Conservation (phyloP, 2,797 vertebrate species). For the Knipowitschia caucasica region DNA sequence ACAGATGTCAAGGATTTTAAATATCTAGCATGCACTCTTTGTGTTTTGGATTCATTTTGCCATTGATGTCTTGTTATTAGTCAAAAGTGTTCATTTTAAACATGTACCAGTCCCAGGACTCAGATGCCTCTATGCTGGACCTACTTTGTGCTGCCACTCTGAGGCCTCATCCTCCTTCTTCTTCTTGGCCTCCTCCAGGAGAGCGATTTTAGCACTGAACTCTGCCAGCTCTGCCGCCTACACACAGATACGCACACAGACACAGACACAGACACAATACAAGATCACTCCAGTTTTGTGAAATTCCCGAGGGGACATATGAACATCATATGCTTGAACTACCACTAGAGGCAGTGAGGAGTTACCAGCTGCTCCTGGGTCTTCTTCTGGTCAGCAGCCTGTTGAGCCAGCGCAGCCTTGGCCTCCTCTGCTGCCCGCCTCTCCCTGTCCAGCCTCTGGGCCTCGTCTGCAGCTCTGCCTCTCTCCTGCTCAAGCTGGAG, state of each 20-base stretch:
- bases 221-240: slow-evolving; percentile 96
- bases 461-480: slow-evolving; percentile 89
- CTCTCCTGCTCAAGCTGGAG: slow-evolving; percentile 92
- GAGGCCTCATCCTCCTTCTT: slow-evolving; percentile 95
- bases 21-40: too few species aligned
- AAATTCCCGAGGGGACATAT: too few species aligned
- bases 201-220: slow-evolving; percentile 94
- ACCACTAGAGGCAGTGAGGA: background rate
- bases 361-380: slow-evolving; percentile 93
- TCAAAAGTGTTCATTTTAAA: too few species aligned
- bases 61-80: too few species aligned
- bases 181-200: slow-evolving; percentile 96
- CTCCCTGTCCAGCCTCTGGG: slow-evolving; percentile 88
- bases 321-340: background rate
- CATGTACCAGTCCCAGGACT: slow-evolving; percentile 55
- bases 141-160: slow-evolving; percentile 98
- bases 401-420: slow-evolving; percentile 86
- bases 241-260: too few species aligned
- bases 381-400: slow-evolving; percentile 97
- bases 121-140: background rate
- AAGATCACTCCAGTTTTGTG: too few species aligned
- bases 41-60: too few species aligned
- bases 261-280: too few species aligned
- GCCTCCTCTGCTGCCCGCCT: slow-evolving; percentile 87
- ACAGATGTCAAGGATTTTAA: too few species aligned